A percentile compares a stretch with the other conserved stretches of the same genome.
Conservation (phyloP, 2,888 invertebrate species). For the Trachelus iudaicus region DNA sequence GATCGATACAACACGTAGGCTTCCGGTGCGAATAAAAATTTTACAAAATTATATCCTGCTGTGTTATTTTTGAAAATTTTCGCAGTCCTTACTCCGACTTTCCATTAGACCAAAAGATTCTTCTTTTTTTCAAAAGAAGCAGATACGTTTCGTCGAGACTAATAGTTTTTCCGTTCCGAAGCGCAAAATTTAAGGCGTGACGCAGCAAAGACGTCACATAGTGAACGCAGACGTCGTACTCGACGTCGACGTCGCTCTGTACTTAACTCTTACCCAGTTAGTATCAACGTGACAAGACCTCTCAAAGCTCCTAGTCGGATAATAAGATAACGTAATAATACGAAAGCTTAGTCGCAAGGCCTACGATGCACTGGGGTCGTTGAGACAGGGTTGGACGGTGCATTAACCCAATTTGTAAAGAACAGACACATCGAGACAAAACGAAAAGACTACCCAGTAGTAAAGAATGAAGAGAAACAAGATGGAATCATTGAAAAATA, state of each 20-base stretch:
- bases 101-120: neutral
- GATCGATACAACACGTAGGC: too few relatives aligned
- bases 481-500: too few relatives aligned
- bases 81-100: too few relatives aligned
- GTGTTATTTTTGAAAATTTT: too few relatives aligned
- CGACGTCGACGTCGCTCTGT: neutral
- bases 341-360: conserved; percentile 5
- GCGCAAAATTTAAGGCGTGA: too few relatives aligned
- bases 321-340: conserved; percentile 9
- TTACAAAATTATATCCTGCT: too few relatives aligned
- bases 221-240: neutral
- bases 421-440: conserved; percentile 14
- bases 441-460: too few relatives aligned
- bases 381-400: conserved; percentile 16
- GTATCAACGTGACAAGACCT: neutral
- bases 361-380: neutral
- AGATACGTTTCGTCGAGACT: neutral
- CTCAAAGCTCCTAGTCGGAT: conserved; percentile 3
- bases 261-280: conserved; percentile 5
- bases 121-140: conserved; percentile 5
- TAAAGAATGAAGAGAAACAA: too few relatives aligned
- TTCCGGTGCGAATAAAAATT: too few relatives aligned
- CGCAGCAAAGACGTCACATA: neutral
- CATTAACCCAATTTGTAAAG: conserved; percentile 40
- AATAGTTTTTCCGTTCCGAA: too few relatives aligned